Percentiles rank a stretch among this genome's conserved stretches.
These are phyloP conservation scores for Tachina fera DNA, from an alignment of 2,888 invertebrate genomes.

Conservation along the genomic window DNA sequence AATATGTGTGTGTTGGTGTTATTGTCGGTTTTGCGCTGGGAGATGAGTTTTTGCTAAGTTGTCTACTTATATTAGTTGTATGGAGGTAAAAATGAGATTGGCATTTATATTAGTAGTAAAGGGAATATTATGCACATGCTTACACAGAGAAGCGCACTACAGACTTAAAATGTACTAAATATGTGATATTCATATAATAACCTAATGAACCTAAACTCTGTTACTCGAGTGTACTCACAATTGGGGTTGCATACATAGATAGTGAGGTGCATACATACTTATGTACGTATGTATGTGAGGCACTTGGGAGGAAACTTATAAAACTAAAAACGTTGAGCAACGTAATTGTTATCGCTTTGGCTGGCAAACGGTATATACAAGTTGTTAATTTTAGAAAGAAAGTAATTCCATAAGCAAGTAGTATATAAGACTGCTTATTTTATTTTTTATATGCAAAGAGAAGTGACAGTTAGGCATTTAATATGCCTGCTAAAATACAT, in stretches of 20 bases:
- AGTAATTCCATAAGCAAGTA: too few relatives aligned
- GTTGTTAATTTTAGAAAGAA: too few relatives aligned
- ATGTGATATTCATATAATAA: constrained; percentile 32
- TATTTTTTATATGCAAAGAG: too few relatives aligned
- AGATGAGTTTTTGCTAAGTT: constrained; percentile 22
- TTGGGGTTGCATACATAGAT: constrained; percentile 10
- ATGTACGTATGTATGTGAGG: too few relatives aligned
- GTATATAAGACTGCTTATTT: too few relatives aligned
- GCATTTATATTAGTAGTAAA: constrained; percentile 50
- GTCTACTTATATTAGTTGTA: constrained; percentile 47
- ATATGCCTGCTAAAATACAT: too few relatives aligned
- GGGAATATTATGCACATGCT: constrained; percentile 26
- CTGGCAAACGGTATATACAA: too few relatives aligned
- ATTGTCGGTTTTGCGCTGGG: background rate
- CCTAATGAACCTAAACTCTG: constrained; percentile 44
- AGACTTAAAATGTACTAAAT: constrained; percentile 8
- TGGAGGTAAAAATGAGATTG: constrained; percentile 59
- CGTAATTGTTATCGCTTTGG: too few relatives aligned
- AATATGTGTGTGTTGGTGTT: constrained; percentile 7
- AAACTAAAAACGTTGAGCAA: too few relatives aligned
- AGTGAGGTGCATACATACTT: too few relatives aligned
- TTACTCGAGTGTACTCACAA: constrained; percentile 8
- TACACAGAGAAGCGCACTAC: background rate
- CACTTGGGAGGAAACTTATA: too few relatives aligned
- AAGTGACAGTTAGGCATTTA: too few relatives aligned